Percentiles rank a stretch among this genome's conserved stretches.
Evolutionary conservation across 2,888 invertebrate species (phyloP).

Genomic region (Tenodera sinensis): DNA sequence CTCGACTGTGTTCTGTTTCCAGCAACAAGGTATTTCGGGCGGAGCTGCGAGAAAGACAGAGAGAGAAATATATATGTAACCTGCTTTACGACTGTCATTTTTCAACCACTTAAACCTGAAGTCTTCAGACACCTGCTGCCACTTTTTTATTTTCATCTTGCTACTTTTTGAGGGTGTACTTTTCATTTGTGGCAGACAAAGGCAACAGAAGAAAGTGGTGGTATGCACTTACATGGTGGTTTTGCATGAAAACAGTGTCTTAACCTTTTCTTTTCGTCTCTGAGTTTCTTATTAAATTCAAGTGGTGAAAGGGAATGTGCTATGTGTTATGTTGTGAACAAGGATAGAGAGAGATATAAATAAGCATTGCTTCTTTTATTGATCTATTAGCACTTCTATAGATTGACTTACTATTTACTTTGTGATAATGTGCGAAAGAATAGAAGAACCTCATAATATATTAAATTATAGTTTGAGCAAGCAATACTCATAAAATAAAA

Average conservation of each 20-base stretch:
- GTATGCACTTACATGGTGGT: not conserved
- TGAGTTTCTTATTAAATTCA: no score
- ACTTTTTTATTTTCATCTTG: not conserved
- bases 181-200: not conserved
- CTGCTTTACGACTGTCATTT: not conserved
- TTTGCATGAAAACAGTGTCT: not conserved
- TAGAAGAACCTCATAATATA: no score
- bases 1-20: not conserved
- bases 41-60: not conserved
- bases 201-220: not conserved
- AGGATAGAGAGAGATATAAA: no score
- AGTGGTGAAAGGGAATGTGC: no score
- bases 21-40: not conserved
- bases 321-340: no score
- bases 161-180: not conserved
- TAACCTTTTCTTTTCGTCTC: no score
- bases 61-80: not conserved
- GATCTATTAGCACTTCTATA: no score
- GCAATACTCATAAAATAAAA: no score
- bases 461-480: no score
- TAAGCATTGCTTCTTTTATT: no score
- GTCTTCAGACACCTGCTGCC: not conserved
- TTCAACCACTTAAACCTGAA: not conserved
- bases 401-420: no score
- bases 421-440: no score